Evolutionary conservation across 2,113 vertebrate species (phyloP).

Genomic region (Catagonus wagneri): DNA sequence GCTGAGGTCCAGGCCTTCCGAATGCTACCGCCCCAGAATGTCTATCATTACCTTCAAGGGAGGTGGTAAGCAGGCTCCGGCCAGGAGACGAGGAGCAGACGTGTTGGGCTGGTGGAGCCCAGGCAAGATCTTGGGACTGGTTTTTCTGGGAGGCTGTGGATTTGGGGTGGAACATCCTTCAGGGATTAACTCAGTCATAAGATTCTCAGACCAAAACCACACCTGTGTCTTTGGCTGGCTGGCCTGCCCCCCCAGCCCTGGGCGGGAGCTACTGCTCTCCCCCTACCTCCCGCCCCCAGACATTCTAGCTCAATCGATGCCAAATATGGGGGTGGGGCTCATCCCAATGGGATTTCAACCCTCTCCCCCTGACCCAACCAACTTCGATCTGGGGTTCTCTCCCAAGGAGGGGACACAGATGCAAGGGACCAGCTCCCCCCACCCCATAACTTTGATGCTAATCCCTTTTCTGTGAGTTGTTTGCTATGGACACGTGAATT

Average conservation of each 20-base stretch:
- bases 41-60: not conserved
- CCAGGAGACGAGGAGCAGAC: not conserved
- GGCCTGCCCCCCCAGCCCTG: not conserved
- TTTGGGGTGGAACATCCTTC: constrained; percentile 25
- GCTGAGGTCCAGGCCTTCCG: not conserved
- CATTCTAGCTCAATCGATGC: not conserved
- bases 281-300: not conserved
- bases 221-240: constrained; percentile 36
- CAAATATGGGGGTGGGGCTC: not conserved
- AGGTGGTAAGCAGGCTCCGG: not conserved
- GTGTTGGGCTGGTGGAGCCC: not conserved
- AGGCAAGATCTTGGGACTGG: constrained; percentile 52
- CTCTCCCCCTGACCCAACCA: not conserved
- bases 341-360: constrained; percentile 46
- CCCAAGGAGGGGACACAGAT: constrained; percentile 56
- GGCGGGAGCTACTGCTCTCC: not conserved
- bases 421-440: not conserved
- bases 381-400: constrained; percentile 46
- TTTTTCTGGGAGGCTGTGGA: constrained; percentile 57
- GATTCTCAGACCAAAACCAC: constrained; percentile 46
- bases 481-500: not conserved
- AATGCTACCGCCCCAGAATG: not conserved
- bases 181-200: constrained; percentile 60
- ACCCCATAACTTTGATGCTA: not conserved
- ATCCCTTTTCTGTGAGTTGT: constrained; percentile 52